Evolutionary conservation across 2,797 vertebrate species (phyloP), one percentile per base, ranked within the genome.

Genomic region (Acanthornis magna): DNA sequence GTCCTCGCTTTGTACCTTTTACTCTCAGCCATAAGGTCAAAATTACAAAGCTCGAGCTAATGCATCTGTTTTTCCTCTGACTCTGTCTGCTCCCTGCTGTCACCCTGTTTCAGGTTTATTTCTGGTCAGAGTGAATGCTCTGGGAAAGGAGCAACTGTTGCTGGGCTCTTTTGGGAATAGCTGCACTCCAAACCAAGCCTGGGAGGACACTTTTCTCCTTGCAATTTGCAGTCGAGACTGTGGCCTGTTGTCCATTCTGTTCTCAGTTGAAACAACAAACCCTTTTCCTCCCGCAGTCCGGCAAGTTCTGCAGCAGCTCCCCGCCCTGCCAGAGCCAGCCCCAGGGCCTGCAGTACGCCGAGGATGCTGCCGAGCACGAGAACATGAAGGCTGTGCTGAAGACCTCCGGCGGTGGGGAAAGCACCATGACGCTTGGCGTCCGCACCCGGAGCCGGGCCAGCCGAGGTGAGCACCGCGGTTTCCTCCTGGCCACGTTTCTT

Each of bases 301-400:
- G 99, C 94, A 99, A 99, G 96, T 99, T 99, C 96, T 98, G 98
- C 62, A 96, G 98, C 38, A 97, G 96, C 65, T 96, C 98, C 0
- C 88, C 98, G 0, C 98, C 97, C 1, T 93, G 97, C 48, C 98
- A 97, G 55, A 96, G 95, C 92, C 98, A 98, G 91, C 97, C 98
- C 0, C 97, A 98, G 88, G 99, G 99, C 34, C 97, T 99, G 92
- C 98, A 98, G 91, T 98, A 98, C 0, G 98, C 98, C 0, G 99
- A 99, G 95, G 98, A 99, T 0, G 98, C 97, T 4, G 98, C 98
- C 0, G 99, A 99, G 94, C 99, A 99, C 0, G 99, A 99, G 97
- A 99, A 98, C 98, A 99, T 99, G 99, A 99, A 99, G 96, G 99
- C 99, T 0, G 98, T 99, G 23, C 97, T 99, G 68, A 99, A 98